Percentiles rank a stretch among this genome's conserved stretches.
Evolutionary conservation across 64 coral and sea anemone genomes (phyloP).

Genomic region (Pocillopora damicornis): DNA sequence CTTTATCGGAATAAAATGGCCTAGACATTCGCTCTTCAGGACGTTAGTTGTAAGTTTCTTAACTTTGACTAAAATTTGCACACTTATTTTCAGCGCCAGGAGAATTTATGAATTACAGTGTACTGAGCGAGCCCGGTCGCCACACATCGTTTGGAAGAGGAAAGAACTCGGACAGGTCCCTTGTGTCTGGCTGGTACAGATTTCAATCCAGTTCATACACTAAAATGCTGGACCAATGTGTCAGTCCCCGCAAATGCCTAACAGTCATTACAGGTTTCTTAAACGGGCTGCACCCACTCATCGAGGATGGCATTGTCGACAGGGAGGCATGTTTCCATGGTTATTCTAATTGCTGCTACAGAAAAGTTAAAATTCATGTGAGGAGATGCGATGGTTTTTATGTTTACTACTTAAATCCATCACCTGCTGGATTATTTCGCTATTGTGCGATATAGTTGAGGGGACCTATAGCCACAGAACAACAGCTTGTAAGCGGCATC

Average conservation of each 20-base stretch:
- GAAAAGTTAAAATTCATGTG: background rate
- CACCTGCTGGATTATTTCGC: background rate
- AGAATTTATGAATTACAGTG: too few species aligned
- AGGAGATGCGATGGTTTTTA: background rate
- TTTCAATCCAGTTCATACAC: background rate
- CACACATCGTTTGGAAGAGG: too few species aligned
- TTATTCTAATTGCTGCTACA: background rate
- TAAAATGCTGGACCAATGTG: background rate
- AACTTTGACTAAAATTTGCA: too few species aligned
- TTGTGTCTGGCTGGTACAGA: background rate
- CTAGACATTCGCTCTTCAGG: too few species aligned
- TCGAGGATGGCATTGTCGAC: background rate
- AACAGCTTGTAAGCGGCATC: too few species aligned
- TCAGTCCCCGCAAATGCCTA: background rate
- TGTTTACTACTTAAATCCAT: background rate
- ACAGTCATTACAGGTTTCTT: background rate
- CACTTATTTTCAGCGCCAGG: too few species aligned
- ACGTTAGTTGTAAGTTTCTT: too few species aligned
- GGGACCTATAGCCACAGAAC: too few species aligned
- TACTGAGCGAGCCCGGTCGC: too few species aligned
- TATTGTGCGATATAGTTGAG: too few species aligned
- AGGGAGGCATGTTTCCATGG: background rate
- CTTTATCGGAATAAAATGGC: too few species aligned
- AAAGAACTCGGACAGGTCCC: too few species aligned
- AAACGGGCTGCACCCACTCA: background rate